Base-by-base conservation (phyloP, 2,113 vertebrate species). In the Cheilinus undulatus region DNA sequence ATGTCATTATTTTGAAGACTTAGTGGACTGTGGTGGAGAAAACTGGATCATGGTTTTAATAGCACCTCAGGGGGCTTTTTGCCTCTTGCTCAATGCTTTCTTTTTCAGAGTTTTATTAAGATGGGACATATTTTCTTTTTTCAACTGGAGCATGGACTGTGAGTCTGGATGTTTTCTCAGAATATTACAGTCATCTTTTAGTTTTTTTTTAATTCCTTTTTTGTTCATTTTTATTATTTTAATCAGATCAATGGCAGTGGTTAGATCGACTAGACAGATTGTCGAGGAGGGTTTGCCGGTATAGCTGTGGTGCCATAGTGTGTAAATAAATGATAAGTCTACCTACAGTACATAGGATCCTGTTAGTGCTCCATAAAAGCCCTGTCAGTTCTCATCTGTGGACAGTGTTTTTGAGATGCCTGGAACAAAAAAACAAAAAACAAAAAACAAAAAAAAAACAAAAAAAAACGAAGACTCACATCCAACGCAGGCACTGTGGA, bases 1-100 rank as follows among this genome's bases (percentile, higher is more conserved):
- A 56, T n/a, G 13, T 20, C 82, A 76, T 83, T 72, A 70, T 84
- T 79, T 87, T 43, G 30, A 82, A 62, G 69, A 80, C 74, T 80
- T 40, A 42, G 78, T 63, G 22, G 66, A 78, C 80, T 70, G 32
- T 45, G 38, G 64, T 63, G 82, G 76, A 73, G 48, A 76, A 64
- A 88, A 90, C 88, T 89, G 88, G 87, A 88, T 86, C 51, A 27
- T 66, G 84, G 61, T 87, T 90, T 89, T 74, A 79, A 71, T 15
- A 88, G 82, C 74, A 82, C 81, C 65, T 72, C 12, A 40, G 58
- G 72, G 66, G 34, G 51, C 24, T 50, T 59, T 71, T 43, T 12
- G 15, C 46, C 66, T 71, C 51, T 56, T 7, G 4, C 42, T 45
- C 46, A 28, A 68, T 34, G 30, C 34, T 83, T 82, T 82, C 12